Conservation (phyloP, 2,888 invertebrate species). For the Dynastes grantii region DNA sequence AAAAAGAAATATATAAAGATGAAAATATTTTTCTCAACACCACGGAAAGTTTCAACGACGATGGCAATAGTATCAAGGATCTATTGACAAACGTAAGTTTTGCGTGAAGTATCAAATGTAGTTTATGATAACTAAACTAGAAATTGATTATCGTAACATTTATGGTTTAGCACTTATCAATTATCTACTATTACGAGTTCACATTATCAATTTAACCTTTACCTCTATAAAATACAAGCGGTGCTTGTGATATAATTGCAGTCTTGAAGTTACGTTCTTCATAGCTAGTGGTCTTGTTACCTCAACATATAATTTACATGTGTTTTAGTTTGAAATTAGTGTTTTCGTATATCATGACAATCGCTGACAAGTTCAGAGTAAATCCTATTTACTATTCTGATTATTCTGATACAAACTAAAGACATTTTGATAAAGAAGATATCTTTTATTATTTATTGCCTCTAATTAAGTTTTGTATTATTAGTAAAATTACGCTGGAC, state of each 20-base stretch:
- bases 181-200: slow-evolving; percentile 10
- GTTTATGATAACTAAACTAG: slow-evolving; percentile 4
- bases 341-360: slow-evolving; percentile 60
- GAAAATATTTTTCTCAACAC: slow-evolving; percentile 17
- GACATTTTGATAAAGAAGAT: background rate
- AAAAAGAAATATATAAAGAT: slow-evolving; percentile 42
- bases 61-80: slow-evolving; percentile 25
- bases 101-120: background rate
- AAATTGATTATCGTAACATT: background rate
- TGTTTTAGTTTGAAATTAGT: slow-evolving; percentile 20
- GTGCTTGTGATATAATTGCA: slow-evolving; percentile 29
- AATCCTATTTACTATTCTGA: slow-evolving; percentile 81
- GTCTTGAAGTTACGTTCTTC: slow-evolving; percentile 17
- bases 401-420: slow-evolving; percentile 76
- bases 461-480: slow-evolving; percentile 49
- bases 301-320: slow-evolving; percentile 7
- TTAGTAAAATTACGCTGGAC: slow-evolving; percentile 39
- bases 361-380: slow-evolving; percentile 72
- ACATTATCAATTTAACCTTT: slow-evolving; percentile 49
- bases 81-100: slow-evolving; percentile 43
- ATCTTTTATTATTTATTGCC: slow-evolving; percentile 20
- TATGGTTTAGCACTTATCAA: slow-evolving; percentile 25
- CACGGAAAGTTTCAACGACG: slow-evolving; percentile 17
- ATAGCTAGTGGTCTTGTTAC: background rate
- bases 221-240: slow-evolving; percentile 41